Evolutionary conservation across 2,113 vertebrate species (phyloP).

Genomic region (Pangasianodon gigas): DNA sequence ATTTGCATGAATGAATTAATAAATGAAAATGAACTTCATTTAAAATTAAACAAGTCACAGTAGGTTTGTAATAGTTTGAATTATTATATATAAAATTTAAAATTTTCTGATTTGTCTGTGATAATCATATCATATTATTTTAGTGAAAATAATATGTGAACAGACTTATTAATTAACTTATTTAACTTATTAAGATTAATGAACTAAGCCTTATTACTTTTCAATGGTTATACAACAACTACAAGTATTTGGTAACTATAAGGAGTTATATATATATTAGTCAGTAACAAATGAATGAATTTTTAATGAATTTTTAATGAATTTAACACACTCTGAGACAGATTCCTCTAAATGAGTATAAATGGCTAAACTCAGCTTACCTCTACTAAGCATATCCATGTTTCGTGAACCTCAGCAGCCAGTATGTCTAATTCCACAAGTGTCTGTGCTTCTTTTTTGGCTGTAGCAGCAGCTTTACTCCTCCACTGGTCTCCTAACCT

Average conservation of each 20-base stretch:
- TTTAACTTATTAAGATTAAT: too few relatives aligned
- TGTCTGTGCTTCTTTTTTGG: background rate
- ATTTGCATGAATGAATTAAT: background rate
- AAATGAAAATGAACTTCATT: too few relatives aligned
- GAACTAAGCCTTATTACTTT: background rate
- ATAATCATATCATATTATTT: background rate
- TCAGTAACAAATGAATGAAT: background rate
- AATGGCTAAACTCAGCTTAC: background rate
- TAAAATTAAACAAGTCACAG: background rate
- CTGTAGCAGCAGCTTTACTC: background rate
- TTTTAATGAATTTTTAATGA: background rate
- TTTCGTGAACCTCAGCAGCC: background rate
- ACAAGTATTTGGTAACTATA: background rate
- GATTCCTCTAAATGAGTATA: background rate
- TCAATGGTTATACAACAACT: background rate
- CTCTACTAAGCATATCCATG: slow-evolving; percentile 10
- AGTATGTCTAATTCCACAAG: background rate
- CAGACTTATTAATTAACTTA: background rate
- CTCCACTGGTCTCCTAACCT: background rate
- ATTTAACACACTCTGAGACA: background rate
- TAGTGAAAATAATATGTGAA: background rate
- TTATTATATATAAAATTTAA: too few relatives aligned
- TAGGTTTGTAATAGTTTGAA: background rate
- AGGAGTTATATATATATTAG: background rate
- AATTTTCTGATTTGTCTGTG: background rate